Evolutionary conservation across 2,113 vertebrate genomes (phyloP), one percentile per base, ranked within the genome.

Genomic region (Amphiprion percula): DNA sequence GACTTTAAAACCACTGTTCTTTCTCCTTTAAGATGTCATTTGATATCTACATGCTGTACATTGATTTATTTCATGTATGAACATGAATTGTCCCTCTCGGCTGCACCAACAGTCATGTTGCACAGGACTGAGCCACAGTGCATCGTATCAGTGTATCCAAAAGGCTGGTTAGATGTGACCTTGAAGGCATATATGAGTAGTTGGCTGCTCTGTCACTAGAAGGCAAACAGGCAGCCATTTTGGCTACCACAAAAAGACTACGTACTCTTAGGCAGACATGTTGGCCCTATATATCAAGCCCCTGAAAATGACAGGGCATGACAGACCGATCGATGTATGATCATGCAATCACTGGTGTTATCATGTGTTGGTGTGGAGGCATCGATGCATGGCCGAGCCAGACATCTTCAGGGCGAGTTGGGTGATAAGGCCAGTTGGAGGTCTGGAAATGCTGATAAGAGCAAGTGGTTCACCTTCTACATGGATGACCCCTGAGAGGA

Each of bases 361-460:
- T 90, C 81, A 10, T 70, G 68, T 63, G 75, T 76, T 61, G 59
- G n/a, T 55, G 44, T 79, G 69, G 56, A 69, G 72, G 46, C 46
- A 30, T 79, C 19, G 30, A 24, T 68, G 60, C 78, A 68, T 33
- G 59, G n/a, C 49, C 46, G 70, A 60, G 21, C 24, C 56, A 86
- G 60, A 86, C 62, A 66, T 76, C 90, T 90, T 19, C 46, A 17
- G 69, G 70, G 59, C 23, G 58, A 75, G 33, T 47, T 1, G 10
- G 39, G 15, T 3, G 68, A 86, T 86, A 79, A 88, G 62, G 52
- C 55, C 12, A 44, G 58, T 53, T 58, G 37, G 61, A 65, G 68
- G 82, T 80, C 83, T 92, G 89, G 83, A 71, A 76, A 30, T 23
- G 58, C 80, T 60, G 89, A 92, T 91, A 90, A 87, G 77, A 82